Base-by-base conservation (phyloP, 2,113 vertebrate genomes). In the Aptenodytes forsteri region DNA sequence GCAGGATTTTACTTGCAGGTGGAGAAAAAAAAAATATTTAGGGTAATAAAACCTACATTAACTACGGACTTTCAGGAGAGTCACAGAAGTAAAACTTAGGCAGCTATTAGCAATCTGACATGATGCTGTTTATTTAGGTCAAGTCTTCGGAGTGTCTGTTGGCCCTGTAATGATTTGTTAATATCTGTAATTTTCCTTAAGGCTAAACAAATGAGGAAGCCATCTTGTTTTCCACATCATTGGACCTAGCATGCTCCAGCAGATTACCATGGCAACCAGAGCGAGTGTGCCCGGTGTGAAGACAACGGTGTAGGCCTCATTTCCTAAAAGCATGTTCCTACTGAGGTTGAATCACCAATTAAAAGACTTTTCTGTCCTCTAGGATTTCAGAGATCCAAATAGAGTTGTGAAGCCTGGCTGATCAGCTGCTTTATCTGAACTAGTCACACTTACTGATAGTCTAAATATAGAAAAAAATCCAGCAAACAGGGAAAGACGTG, bases 211-310 rank as follows among this genome's bases (percentile, higher is more conserved):
- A 98, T 58, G 94, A 97, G 95, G 98, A 97, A 96, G 98, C 97
- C 98, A 98, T 98, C 95, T 98, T 98, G 97, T 97, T 98, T 98
- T 98, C 97, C 98, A 98, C 98, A 97, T 98, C 97, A 94, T 54
- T 98, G 97, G 97, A 96, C 96, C 92, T 89, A 93, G 87, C 94
- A 87, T 95, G 92, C 97, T 64, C 95, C 95, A 97, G 96, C 89
- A 97, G 88, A 97, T 98, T 95, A 50, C 98, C 98, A 98, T 98
- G 97, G 98, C 96, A 98, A 98, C 98, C 93, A 64, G 82, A 90
- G 78, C 83, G 15, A 94, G 83, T 94, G 90, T 92, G 93, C 96
- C 97, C 61, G 22, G 94, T 97, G 96, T 91, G 97, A 98, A 97
- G 95, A 97, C 89, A 97, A 97, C 7, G 9, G 78, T 94, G 83